Conservation (phyloP, 2,888 invertebrate genomes). For the Drosophila dives region DNA sequence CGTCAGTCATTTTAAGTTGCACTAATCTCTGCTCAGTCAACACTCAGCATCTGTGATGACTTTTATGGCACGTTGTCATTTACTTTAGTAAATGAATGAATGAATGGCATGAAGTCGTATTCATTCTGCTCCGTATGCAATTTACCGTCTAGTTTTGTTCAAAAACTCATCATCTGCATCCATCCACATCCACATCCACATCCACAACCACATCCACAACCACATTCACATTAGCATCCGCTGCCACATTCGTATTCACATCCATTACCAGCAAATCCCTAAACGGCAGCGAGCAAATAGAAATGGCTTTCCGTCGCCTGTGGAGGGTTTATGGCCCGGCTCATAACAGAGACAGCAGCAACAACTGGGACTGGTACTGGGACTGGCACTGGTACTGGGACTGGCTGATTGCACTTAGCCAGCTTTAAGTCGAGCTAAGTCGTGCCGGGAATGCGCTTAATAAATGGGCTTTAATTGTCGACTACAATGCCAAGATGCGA, state of each 20-base stretch:
- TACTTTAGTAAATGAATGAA: conserved; percentile 60
- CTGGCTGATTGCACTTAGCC: conserved; percentile 34
- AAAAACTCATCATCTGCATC: conserved; percentile 35
- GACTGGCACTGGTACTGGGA: conserved; percentile 14
- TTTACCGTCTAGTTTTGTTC: conserved; percentile 57
- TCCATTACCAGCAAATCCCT: conserved; percentile 53
- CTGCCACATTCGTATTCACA: conserved; percentile 14
- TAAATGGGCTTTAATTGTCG: conserved; percentile 54
- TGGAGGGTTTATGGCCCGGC: conserved; percentile 50
- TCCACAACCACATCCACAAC: conserved; percentile 13
- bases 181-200: neutral
- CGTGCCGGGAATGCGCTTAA: conserved; percentile 50
- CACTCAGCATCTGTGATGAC: conserved; percentile 27
- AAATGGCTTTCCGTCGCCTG: conserved; percentile 63
- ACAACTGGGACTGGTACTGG: conserved; percentile 13
- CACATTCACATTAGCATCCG: conserved; percentile 4
- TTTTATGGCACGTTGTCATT: conserved; percentile 66
- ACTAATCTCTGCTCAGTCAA: conserved; percentile 47
- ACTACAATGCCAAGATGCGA: conserved; percentile 19
- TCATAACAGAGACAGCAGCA: conserved; percentile 21
- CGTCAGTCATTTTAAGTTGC: conserved; percentile 49
- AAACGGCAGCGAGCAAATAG: conserved; percentile 52
- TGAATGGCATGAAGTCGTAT: conserved; percentile 42
- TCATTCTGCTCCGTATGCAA: conserved; percentile 36
- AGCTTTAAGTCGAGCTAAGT: conserved; percentile 42